Evolutionary conservation across 2,797 vertebrate species (phyloP), one percentile per base, ranked within the genome.

Genomic region (Columba guinea): DNA sequence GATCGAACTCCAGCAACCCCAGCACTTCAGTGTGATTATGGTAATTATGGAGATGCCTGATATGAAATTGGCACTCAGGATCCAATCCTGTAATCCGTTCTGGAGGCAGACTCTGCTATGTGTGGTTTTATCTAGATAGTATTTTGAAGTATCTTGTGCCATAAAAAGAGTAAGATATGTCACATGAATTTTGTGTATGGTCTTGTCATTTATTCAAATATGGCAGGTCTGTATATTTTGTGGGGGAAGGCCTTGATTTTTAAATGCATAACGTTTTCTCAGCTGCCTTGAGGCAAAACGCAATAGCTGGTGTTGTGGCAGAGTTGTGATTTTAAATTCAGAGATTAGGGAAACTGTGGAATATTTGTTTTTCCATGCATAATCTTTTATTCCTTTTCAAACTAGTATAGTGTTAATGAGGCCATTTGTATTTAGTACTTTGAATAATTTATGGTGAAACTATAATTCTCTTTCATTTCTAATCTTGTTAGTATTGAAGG

Each of bases 361-460:
- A 78, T 94, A 35, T 90, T 94, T 94, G 48, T 53, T 93, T 90
- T 92, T 65, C 37, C 9, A 10, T 32, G 19, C 35, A 59, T 86
- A 46, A 59, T 84, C 56, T 68, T 94, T 91, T 75, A 59, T 67
- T 87, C 17, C 76, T 89, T 95, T 32, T 87, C 51, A 87, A 74
- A 65, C 48, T 76, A 94, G 41, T 34, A 23, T 85, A 41, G 49
- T 44, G 70, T 87, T 93, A 94, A 92, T 90, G 52, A 95, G 49
- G 67, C 34, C 26, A 27, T 91, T 94, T 92, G 26, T 88, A 63
- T 91, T 67, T 94, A 91, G 74, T 49, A 30, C 22, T 78, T 91
- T 69, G 70, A 86, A 89, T 69, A 90, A 81, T 84, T 94, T 90
- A 69, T 86, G 32, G 55, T 70, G 48, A 89, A 94, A 90, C 79